Base-by-base conservation (phyloP, 2,888 invertebrate genomes). In the Dioctria rufipes region DNA sequence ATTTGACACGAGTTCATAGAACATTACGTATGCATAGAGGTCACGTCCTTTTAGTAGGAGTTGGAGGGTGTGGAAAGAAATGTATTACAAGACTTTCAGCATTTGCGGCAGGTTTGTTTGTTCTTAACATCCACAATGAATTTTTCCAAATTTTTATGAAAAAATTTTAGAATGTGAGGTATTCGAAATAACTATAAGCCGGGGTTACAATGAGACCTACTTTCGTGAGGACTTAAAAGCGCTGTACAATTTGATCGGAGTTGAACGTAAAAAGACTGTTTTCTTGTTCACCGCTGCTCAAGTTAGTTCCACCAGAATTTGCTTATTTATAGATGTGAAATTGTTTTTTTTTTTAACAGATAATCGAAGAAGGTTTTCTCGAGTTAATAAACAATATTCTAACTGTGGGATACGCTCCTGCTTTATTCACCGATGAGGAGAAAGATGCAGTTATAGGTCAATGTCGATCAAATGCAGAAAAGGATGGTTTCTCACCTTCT, bases 361-460 rank as follows among this genome's bases (percentile, higher is more conserved):
- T 95, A 80, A 90, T 93, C 0, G 94, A 95, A 85, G 95, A 95
- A 87, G 93, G 94, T 11, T 97, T 98, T 87, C 88, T 98, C 81
- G 97, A 98, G 89, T 91, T 95, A 83, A 95, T 97, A 81, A 98
- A 98, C 89, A 97, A 97, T 86, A 96, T 98, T 87, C 88, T 98
- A 81, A 96, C 96, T 88, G 95, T 95, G 78, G 97, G 96, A 0
- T 94, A 95, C 88, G 94, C 97, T 3, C 96, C 97, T 0, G 94
- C 97, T 0, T 89, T 98, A 58, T 98, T 96, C 86, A 91, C 92
- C 3, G 97, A 97, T 82, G 97, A 97, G 71, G 97, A 98, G 84
- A 97, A 96, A 85, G 97, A 97, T 83, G 91, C 90, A 42, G 94
- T 97, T 83, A 92, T 96, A 77, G 92, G 92, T 83, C 86, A 92